Evolutionary conservation across 2,888 invertebrate genomes (phyloP), one percentile per base, ranked within the genome.

Genomic region (Rhodophaea formosa): DNA sequence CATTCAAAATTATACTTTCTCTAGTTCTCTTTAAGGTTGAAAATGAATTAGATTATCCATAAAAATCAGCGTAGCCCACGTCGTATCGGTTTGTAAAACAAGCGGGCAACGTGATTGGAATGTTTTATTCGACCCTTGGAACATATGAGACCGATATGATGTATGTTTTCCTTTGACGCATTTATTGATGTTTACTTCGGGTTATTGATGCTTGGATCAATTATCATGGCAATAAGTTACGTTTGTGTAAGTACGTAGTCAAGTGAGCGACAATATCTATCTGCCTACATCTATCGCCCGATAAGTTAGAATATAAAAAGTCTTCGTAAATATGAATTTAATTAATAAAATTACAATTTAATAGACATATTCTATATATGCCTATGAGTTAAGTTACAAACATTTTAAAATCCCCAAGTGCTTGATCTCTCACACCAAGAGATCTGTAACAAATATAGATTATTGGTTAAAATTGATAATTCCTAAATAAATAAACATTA

Each of bases 11-110:
- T 59, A 51, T 61, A 65, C 72, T 70, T 74, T 80, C 32, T 1
- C 0, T 0, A 3, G 0, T 29, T 56, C 1, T 29, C 0, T 12
- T 62, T 71, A 80, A 70, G 71, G 49, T 56, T 57, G 59, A 61
- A 70, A 69, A 73, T 58, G 64, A 53, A 56, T 62, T 61, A 35
- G 63, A 32, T 58, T 32, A 58, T 58, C 57, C 14, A 35, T 43
- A 29, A 29, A 64, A 68, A 68, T 70, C 68, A 73, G 74, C 73
- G 75, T 73, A 76, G 77, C 79, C 80, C 85, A 83, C 79, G 82
- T 80, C 79, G 84, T 83, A 86, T 88, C 82, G 87, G 90, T 89
- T 89, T 88, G 90, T 91, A 88, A 89, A 91, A 89, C 88, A 88
- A 87, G 84, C 89, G 82, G 76, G 80, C 82, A 80, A 88, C 90